Evolutionary conservation across 2,797 vertebrate species (phyloP), one percentile per base, ranked within the genome.

Genomic region (Macrochelys suwanniensis): DNA sequence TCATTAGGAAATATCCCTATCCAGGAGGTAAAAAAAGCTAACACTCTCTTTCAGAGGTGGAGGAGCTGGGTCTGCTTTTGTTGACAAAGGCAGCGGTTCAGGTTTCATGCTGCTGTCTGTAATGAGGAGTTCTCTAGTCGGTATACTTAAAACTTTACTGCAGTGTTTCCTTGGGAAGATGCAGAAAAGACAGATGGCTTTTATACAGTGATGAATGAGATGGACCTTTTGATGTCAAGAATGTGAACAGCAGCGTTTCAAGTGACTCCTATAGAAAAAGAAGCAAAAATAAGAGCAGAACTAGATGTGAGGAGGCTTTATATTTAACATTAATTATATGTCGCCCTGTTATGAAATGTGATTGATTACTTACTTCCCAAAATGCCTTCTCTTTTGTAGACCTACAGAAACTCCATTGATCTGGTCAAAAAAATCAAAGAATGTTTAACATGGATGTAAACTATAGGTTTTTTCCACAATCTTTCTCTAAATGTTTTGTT

Each of bases 141-240:
- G 59, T 61, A 49, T 5, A 47, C 15, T 85, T 85, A 4, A 77
- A 26, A 68, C 90, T 89, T 74, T 50, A 54, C 25, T 92, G 85
- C 71, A 1, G 0, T 11, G 53, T 89, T 95, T 94, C 94, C 74
- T 87, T 93, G 87, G 54, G 90, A 92, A 51, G 87, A 83, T 78
- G 91, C 59, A 25, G 86, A 71, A 57, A 92, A 78, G 82, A 82
- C 77, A 90, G 71, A 89, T 89, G 81, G 77, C 85, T 91, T 88
- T 90, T 93, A 65, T 93, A 42, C 33, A 59, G 59, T 77, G 74
- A 65, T 78, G 90, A 85, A 54, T 57, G 45, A 57, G 77, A 65
- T 7, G 17, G 79, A 16, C 59, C 84, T 82, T 94, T 92, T 51
- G 47, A 42, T 16, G 80, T 77, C 74, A 37, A 37, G 61, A 79